Evolutionary conservation across 2,797 vertebrate genomes (phyloP).

Genomic region (Cirrhinus mrigala): DNA sequence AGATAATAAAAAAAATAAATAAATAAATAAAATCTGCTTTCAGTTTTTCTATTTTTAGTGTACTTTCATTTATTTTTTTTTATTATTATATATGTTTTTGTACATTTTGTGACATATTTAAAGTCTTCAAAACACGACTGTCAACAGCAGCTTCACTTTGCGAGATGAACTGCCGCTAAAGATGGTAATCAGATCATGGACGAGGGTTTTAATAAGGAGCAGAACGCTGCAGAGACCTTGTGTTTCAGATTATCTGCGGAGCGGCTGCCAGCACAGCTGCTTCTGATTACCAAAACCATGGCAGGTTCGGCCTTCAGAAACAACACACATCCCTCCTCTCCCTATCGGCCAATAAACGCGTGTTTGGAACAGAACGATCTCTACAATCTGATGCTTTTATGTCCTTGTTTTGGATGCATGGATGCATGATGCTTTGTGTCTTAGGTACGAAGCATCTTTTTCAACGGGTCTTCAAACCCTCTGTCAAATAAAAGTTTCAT

Average conservation of each 20-base stretch:
- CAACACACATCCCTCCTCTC: background rate
- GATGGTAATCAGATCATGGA: constrained; percentile 71
- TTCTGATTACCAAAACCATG: constrained; percentile 68
- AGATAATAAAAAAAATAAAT: too few relatives aligned
- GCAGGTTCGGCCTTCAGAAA: constrained; percentile 28
- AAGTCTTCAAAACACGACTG: background rate
- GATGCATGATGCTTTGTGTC: background rate
- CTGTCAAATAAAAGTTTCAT: background rate
- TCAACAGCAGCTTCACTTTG: constrained; percentile 17
- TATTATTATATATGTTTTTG: background rate
- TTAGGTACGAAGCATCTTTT: background rate
- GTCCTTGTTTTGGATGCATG: too few relatives aligned
- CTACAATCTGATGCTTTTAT: background rate
- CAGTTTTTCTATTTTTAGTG: background rate
- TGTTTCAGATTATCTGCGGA: constrained; percentile 68
- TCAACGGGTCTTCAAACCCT: background rate
- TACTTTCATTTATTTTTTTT: background rate
- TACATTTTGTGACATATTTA: background rate
- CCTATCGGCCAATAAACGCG: background rate
- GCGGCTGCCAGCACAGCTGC: constrained; percentile 74
- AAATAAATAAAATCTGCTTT: too few relatives aligned
- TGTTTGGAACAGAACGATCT: constrained; percentile 21
- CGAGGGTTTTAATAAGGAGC: constrained; percentile 71
- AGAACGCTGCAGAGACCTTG: constrained; percentile 70
- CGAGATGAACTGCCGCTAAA: constrained; percentile 12